Evolutionary conservation across 2,888 invertebrate genomes (phyloP).

Genomic region (Camponotus fellah): DNA sequence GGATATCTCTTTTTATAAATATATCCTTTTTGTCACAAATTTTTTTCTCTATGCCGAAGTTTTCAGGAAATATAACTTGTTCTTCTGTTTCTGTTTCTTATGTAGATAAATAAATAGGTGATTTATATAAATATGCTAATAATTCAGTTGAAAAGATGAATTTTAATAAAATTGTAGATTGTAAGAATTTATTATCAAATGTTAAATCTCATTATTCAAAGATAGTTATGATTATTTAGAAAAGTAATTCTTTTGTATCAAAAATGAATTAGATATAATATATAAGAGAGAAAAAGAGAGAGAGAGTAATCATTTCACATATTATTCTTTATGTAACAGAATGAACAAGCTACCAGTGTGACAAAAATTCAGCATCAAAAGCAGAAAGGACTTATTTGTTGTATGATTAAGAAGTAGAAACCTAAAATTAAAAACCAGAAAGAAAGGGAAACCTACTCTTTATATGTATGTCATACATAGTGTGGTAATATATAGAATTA

Average conservation of each 20-base stretch:
- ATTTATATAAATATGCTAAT: not conserved
- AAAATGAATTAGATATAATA: not conserved
- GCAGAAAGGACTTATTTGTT: not conserved
- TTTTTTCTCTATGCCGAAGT: not conserved
- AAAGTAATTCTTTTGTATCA: not conserved
- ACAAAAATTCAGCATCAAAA: conserved; percentile 8
- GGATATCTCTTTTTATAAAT: not conserved
- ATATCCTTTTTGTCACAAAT: not conserved
- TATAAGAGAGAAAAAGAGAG: no score
- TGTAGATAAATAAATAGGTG: not conserved
- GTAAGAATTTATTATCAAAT: not conserved
- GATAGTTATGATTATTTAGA: no score
- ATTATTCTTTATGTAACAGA: conserved; percentile 1
- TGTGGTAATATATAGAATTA: not conserved
- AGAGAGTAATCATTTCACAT: not conserved
- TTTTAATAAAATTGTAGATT: not conserved
- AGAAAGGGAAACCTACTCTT: not conserved
- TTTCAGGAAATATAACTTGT: conserved; percentile 1
- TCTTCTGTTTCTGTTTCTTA: not conserved
- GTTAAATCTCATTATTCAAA: conserved; percentile 13
- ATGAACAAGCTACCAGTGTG: not conserved
- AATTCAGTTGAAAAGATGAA: not conserved
- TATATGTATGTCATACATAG: not conserved
- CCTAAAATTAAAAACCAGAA: not conserved
- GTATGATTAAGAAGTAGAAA: conserved; percentile 12